phyloP scores from a whole-genome alignment of 1,140 invertebrate species.

The Solenopsis invicta region DNA sequence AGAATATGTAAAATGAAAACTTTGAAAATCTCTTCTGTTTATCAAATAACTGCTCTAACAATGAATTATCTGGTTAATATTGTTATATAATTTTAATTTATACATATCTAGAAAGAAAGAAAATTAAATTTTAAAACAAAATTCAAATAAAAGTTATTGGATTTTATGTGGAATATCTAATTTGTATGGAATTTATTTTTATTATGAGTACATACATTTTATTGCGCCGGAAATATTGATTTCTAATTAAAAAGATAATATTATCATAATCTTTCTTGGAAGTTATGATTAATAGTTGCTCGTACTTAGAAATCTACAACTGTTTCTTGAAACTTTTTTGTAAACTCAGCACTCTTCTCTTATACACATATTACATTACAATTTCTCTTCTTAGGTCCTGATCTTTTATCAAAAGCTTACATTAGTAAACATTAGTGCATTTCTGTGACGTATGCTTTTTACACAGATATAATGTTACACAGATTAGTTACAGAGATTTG shows the following conservation, averaged over 20 bases:
- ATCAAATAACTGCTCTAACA: background rate
- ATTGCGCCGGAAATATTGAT: background rate
- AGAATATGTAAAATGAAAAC: background rate
- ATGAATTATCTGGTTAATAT: background rate
- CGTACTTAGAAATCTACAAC: background rate
- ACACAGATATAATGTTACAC: no score
- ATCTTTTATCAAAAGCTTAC: no score
- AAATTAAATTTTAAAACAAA: background rate
- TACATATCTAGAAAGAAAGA: background rate
- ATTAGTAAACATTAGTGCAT: no score
- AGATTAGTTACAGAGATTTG: background rate
- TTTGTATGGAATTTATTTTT: background rate
- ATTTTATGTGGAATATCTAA: background rate
- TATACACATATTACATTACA: slow-evolving; percentile 11
- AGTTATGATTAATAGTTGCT: background rate
- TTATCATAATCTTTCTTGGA: background rate
- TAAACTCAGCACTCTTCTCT: background rate
- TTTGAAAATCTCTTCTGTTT: background rate
- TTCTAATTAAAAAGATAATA: background rate
- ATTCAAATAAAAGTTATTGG: background rate
- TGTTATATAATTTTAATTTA: background rate
- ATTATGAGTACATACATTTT: background rate
- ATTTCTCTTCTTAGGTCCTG: no score
- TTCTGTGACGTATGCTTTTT: no score
- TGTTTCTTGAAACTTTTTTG: slow-evolving; percentile 2